Conservation (phyloP, 2,888 invertebrate species). For the Campoplex capitator region DNA sequence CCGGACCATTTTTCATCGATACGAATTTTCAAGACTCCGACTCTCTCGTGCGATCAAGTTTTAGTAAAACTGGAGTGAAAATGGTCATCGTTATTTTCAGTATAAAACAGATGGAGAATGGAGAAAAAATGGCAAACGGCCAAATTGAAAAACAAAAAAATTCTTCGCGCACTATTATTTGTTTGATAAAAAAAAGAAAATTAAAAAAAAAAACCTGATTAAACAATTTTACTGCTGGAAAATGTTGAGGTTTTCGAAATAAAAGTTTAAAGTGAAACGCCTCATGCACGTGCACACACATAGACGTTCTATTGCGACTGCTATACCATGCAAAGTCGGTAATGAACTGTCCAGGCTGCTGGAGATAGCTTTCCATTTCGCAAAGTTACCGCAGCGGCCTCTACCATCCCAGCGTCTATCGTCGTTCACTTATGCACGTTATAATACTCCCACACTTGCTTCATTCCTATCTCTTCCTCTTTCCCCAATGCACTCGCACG, state of each 20-base stretch:
- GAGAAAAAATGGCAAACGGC: background rate
- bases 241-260: background rate
- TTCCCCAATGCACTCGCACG: slow-evolving; percentile 30
- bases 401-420: slow-evolving; percentile 64
- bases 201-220: background rate
- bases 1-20: background rate
- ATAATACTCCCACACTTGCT: slow-evolving; percentile 38
- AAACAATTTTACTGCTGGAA: background rate
- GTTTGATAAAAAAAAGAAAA: too few species aligned
- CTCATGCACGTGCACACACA: background rate
- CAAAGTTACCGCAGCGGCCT: slow-evolving; percentile 71
- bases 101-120: background rate
- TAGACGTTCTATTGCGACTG: background rate
- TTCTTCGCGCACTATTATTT: background rate
- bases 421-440: slow-evolving; percentile 45
- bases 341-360: slow-evolving; percentile 68
- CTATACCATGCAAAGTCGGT: slow-evolving; percentile 54
- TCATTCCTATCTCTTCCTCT: slow-evolving; percentile 39
- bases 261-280: background rate
- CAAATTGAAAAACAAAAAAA: background rate
- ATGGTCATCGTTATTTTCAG: background rate
- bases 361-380: slow-evolving; percentile 70
- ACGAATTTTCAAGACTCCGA: background rate
- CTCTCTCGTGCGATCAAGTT: background rate
- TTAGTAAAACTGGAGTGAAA: background rate